Base-by-base conservation (phyloP, 2,113 vertebrate genomes). In the Rissa tridactyla region DNA sequence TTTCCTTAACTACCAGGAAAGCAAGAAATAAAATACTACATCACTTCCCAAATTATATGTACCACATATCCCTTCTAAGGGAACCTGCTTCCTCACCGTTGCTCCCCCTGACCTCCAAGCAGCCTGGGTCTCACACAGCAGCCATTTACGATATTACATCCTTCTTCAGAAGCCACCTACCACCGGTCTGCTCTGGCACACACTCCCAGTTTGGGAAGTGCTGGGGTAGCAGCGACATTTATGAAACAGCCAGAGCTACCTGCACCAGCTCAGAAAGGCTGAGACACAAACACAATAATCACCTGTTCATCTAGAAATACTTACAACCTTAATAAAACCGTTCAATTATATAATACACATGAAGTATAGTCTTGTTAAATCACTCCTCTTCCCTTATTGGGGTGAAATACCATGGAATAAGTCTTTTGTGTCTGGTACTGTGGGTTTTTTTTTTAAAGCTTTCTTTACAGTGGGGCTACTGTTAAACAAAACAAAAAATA, bases 291-390 rank as follows among this genome's bases (percentile, higher is more conserved):
- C 4, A 40, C 5, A 34, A 2, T 2, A 7, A 20, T 2, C 2
- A 3, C 4, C 36, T 32, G 60, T 38, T 27, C 36, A 20, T 7
- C 71, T 23, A 46, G 40, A 66, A 40, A 57, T 32, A 30, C 29
- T 30, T 11, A 51, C 26, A 17, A 9, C 11, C 73, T 58, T 23
- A 46, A 72, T 2, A 55, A 44, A 81, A 71, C 10, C 17, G 9
- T 42, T 29, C 22, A 20, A 4, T 22, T n/a, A 38, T 0, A 8
- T 6, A 13, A n/a, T 4, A 17, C 5, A 11, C 6, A 2, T 0
- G 2, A 11, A 23, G 21, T 17, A 66, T 5, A 54, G 58, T 11
- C 46, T n/a, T 32, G 42, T 25, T 27, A n/a, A 57, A 30, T 18
- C 38, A 32, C 29, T 42, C 25, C 25, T 68, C 40, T 46, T 6